Evolutionary conservation across 2,797 vertebrate species (phyloP).

Genomic region (Forpus xanthops): DNA sequence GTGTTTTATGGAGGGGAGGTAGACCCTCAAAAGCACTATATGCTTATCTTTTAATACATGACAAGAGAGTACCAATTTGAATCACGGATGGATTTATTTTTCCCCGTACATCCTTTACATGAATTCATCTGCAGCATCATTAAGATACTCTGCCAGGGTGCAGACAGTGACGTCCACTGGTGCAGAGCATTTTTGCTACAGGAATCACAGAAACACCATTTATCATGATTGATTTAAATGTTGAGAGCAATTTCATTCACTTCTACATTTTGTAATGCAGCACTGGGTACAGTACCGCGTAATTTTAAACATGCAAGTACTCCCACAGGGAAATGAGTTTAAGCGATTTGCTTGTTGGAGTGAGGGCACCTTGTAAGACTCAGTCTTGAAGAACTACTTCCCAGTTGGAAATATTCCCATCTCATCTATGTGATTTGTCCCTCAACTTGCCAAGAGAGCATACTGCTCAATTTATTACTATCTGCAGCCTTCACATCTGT

Average conservation of each 20-base stretch:
- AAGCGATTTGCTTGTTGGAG: background rate
- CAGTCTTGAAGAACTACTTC: background rate
- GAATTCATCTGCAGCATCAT: background rate
- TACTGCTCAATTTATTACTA: background rate
- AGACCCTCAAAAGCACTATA: background rate
- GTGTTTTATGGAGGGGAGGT: accelerated
- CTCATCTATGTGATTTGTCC: background rate
- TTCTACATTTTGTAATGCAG: background rate
- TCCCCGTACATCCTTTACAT: background rate
- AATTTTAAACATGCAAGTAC: background rate
- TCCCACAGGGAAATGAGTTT: background rate
- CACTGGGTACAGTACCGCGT: background rate
- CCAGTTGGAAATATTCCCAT: background rate
- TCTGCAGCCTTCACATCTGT: background rate
- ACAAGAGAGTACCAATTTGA: background rate
- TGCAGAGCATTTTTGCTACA: background rate
- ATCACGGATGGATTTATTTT: background rate
- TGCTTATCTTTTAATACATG: background rate
- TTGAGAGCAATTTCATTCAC: background rate
- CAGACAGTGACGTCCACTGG: conserved; percentile 55
- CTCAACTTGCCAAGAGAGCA: background rate
- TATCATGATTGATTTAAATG: background rate
- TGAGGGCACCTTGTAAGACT: background rate
- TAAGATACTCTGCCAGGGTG: background rate
- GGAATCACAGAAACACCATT: background rate